Percentiles rank a stretch among this genome's conserved stretches.
Conservation (phyloP, 2,888 invertebrate genomes). For the Trissoscelio sp. region DNA sequence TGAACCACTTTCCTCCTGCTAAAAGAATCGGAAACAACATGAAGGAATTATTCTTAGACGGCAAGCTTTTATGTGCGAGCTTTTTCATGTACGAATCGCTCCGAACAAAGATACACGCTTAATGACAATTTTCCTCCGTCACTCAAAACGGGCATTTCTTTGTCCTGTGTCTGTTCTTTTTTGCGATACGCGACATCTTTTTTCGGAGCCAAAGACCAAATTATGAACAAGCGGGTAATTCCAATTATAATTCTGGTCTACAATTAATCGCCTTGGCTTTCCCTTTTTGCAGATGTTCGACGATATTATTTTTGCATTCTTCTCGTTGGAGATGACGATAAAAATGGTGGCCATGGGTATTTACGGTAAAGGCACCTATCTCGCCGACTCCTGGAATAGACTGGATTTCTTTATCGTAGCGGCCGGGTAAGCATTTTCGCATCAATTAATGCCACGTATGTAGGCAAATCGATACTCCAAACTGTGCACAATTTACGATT, state of each 20-base stretch:
- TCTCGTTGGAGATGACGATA: slow-evolving; percentile 98
- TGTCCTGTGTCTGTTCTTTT: slow-evolving; percentile 2
- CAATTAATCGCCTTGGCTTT: slow-evolving; percentile 9
- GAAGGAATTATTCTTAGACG: slow-evolving; percentile 22
- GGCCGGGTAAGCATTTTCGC: slow-evolving; percentile 90
- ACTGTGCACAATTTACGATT: slow-evolving; percentile 34
- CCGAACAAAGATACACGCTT: slow-evolving; percentile 26
- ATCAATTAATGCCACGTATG: slow-evolving; percentile 55
- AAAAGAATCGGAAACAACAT: slow-evolving; percentile 4
- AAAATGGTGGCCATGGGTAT: slow-evolving; percentile 99
- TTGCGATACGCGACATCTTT: background rate
- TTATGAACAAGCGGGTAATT: slow-evolving; percentile 16
- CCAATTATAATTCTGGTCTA: background rate
- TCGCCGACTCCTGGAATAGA: slow-evolving; percentile 99
- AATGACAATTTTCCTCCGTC: slow-evolving; percentile 17
- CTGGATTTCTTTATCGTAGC: slow-evolving; percentile 99
- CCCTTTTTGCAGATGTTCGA: slow-evolving; percentile 92
- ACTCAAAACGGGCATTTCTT: slow-evolving; percentile 7
- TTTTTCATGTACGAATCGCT: slow-evolving; percentile 25
- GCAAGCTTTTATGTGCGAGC: slow-evolving; percentile 19
- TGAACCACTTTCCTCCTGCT: background rate
- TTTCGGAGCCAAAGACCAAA: slow-evolving; percentile 2
- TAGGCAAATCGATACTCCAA: slow-evolving; percentile 55
- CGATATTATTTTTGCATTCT: slow-evolving; percentile 99
- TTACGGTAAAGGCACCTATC: slow-evolving; percentile 95